A percentile compares a stretch with the other conserved stretches of the same genome.
Evolutionary conservation across 2,113 vertebrate species (phyloP).

Genomic region (Phalacrocorax brasilianus): DNA sequence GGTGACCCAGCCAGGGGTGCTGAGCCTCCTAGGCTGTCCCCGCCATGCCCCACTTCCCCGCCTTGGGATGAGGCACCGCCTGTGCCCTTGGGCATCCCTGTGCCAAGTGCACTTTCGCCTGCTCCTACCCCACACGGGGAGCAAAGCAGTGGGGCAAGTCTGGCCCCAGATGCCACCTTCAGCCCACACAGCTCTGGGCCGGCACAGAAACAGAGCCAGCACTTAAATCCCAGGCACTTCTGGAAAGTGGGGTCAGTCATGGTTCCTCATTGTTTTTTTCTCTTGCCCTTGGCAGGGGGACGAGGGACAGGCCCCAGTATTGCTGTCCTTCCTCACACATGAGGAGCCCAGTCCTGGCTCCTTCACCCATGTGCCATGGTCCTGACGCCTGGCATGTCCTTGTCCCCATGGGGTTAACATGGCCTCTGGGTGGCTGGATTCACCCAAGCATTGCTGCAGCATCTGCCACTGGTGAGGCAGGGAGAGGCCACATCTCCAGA

Average conservation of each 20-base stretch:
- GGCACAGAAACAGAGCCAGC: not conserved
- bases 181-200: not conserved
- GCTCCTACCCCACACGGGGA: not conserved
- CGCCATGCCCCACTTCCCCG: rapidly evolving
- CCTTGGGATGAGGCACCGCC: not conserved
- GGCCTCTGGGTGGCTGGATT: not conserved
- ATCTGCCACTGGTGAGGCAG: not conserved
- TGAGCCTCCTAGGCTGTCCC: not conserved
- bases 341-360: not conserved
- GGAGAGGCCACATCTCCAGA: not conserved
- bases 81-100: not conserved
- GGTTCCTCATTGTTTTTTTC: not conserved
- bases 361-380: not conserved
- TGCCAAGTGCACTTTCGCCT: rapidly evolving
- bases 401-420: not conserved
- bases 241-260: rapidly evolving
- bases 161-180: not conserved
- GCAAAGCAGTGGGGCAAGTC: not conserved
- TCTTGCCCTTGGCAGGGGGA: not conserved
- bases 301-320: rapidly evolving
- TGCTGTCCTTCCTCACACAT: not conserved
- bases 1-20: not conserved
- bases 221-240: not conserved
- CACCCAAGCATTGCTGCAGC: not conserved
- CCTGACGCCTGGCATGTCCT: rapidly evolving